Conservation (phyloP, 2,113 vertebrate species). For the Dipodomys spectabilis region DNA sequence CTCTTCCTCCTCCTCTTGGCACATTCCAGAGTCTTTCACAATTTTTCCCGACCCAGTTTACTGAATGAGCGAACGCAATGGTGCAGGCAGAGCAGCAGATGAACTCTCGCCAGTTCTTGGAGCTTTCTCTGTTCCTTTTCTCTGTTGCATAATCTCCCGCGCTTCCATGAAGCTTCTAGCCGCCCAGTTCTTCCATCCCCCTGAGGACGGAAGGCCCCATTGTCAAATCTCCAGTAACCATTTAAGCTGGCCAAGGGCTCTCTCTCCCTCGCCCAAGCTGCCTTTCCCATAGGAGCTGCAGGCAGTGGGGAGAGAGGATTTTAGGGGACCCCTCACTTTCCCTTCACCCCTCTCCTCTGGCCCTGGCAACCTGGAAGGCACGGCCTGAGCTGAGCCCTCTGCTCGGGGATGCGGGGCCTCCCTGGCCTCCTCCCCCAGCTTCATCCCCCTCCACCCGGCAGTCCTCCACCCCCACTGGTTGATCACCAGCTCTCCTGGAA, state of each 20-base stretch:
- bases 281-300: too few relatives aligned
- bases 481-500: neutral
- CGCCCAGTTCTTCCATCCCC: neutral
- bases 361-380: neutral
- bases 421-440: too few relatives aligned
- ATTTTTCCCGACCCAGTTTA: neutral
- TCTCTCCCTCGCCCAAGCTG: too few relatives aligned
- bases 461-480: accelerated
- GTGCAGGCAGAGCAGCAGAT: neutral
- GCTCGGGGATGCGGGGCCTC: neutral
- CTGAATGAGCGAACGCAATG: neutral
- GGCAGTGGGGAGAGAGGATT: too few relatives aligned
- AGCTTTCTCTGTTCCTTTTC: accelerated
- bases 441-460: neutral
- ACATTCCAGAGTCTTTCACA: neutral
- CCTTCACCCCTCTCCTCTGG: neutral
- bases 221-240: too few relatives aligned
- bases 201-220: too few relatives aligned
- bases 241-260: too few relatives aligned
- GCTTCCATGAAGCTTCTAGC: neutral
- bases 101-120: too few relatives aligned
- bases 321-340: neutral
- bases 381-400: neutral
- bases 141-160: neutral
- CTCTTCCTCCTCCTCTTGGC: neutral